A percentile compares a stretch with the other conserved stretches of the same genome.
phyloP scores from a whole-genome alignment of 2,113 vertebrate genomes.

The Ia io region DNA sequence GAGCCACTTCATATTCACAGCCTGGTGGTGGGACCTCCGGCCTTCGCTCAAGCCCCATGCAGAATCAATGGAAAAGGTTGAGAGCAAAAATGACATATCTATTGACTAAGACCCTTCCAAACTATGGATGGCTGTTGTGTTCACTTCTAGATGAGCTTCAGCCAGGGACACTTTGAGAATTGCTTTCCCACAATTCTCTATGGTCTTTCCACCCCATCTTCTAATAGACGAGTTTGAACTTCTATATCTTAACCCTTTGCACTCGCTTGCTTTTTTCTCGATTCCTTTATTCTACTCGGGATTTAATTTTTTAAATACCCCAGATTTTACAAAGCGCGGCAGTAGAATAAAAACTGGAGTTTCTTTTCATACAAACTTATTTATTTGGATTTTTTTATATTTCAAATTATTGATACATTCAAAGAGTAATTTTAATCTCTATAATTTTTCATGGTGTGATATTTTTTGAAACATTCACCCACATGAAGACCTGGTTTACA shows the following conservation, averaged over 20 bases:
- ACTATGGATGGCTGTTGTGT: not conserved
- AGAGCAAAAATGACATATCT: not conserved
- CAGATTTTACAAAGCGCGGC: too few species aligned
- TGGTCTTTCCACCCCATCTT: not conserved
- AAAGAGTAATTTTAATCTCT: too few species aligned
- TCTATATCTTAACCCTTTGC: not conserved
- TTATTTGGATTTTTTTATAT: too few species aligned
- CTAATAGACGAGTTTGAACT: not conserved
- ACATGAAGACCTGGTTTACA: too few species aligned
- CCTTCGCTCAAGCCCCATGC: not conserved
- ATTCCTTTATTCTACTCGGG: too few species aligned
- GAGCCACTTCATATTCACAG: not conserved
- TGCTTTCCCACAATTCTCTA: accelerated
- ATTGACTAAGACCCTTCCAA: not conserved
- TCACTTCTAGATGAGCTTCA: not conserved
- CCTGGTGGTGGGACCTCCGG: not conserved
- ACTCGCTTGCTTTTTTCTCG: too few species aligned
- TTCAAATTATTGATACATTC: too few species aligned
- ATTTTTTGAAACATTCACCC: too few species aligned
- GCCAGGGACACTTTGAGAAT: not conserved
- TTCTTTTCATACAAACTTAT: too few species aligned
- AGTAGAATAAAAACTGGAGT: too few species aligned
- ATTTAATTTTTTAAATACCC: too few species aligned
- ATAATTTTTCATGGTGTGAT: too few species aligned
- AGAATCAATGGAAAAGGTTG: not conserved